phyloP scores from a whole-genome alignment of 2,797 vertebrate species.

The Phyllotis vaccarum region DNA sequence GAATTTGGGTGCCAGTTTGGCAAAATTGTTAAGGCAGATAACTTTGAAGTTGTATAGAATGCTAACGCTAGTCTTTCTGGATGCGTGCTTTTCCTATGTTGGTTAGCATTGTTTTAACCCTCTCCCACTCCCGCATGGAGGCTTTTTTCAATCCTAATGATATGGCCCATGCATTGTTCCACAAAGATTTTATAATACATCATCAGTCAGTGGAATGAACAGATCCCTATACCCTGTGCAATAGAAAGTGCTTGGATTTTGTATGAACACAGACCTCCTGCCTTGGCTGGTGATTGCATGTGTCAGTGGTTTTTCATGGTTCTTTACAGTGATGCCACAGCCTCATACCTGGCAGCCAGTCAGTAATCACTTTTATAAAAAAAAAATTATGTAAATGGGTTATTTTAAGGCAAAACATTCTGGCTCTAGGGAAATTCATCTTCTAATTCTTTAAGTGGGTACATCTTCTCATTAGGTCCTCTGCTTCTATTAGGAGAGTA shows the following conservation, averaged over 20 bases:
- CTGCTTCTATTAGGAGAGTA: not conserved
- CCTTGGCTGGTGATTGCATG: not conserved
- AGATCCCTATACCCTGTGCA: not conserved
- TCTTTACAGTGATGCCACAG: not conserved
- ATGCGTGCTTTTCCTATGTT: not conserved
- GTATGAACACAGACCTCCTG: rapidly evolving
- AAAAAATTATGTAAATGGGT: conserved; percentile 11
- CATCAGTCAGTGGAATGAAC: not conserved
- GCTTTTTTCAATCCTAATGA: not conserved
- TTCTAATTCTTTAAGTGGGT: conserved; percentile 24
- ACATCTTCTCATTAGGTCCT: not conserved
- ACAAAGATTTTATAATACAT: not conserved
- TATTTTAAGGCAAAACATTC: conserved; percentile 39
- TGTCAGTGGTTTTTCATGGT: not conserved
- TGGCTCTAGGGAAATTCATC: conserved; percentile 53
- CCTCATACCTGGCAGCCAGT: not conserved
- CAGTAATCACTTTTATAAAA: not conserved
- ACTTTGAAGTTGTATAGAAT: not conserved
- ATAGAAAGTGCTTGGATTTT: not conserved
- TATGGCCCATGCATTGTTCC: not conserved
- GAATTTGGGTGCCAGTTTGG: not conserved
- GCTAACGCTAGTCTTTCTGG: not conserved
- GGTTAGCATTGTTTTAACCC: not conserved
- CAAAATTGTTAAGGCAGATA: not conserved
- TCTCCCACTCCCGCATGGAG: not conserved